Evolutionary conservation across 2,113 vertebrate species (phyloP).

Genomic region (Lutjanus erythropterus): DNA sequence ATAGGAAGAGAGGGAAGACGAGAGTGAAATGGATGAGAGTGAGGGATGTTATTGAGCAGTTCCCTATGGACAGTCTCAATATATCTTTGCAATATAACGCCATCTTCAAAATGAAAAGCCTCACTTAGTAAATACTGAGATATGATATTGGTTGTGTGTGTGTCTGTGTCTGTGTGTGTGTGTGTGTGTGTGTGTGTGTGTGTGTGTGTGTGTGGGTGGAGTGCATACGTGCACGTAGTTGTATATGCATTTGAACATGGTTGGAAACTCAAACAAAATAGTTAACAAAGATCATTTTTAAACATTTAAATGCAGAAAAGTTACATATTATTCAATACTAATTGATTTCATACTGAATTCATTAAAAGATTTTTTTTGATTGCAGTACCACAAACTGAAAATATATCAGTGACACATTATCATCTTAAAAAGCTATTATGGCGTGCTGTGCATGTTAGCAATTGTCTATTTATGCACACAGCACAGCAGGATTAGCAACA

Average conservation of each 20-base stretch:
- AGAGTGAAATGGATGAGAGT: background rate
- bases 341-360: too few relatives aligned
- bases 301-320: too few relatives aligned
- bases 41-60: conserved; percentile 10
- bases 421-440: background rate
- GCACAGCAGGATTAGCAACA: background rate
- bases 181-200: background rate
- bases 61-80: conserved; percentile 40
- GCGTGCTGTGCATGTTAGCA: too few relatives aligned
- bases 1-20: conserved; percentile 18
- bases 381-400: too few relatives aligned
- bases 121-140: conserved; percentile 32
- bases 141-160: conserved; percentile 17
- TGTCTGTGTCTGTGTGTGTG: background rate
- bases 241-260: too few relatives aligned
- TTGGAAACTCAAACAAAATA: too few relatives aligned
- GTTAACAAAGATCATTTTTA: too few relatives aligned
- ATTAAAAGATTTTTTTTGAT: too few relatives aligned
- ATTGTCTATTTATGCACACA: background rate
- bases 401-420: background rate
- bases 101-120: conserved; percentile 44
- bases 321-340: too few relatives aligned
- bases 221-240: too few relatives aligned
- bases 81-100: conserved; percentile 35
- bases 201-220: background rate